phyloP scores from a whole-genome alignment of 2,888 invertebrate species.

The Spicauda simplicius region DNA sequence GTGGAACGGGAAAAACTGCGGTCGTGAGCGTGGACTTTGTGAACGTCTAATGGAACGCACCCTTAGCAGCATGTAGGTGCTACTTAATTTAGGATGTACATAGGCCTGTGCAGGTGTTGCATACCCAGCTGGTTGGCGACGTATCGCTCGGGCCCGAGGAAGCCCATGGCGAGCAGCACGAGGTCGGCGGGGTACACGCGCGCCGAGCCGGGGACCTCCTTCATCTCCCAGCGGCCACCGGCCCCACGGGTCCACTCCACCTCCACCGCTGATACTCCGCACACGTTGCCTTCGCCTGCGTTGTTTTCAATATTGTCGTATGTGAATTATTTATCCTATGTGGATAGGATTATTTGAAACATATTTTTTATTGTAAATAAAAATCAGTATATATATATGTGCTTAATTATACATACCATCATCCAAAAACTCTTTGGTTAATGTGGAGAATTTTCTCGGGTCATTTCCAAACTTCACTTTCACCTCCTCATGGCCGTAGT shows the following conservation, averaged over 20 bases:
- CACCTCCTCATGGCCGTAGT: conserved; percentile 99
- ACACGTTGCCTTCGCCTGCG: conserved; percentile 90
- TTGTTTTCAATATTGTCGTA: background rate
- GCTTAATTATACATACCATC: conserved; percentile 85
- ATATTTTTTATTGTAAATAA: too few species aligned
- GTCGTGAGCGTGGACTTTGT: too few species aligned
- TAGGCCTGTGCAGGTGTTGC: too few species aligned
- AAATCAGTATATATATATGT: too few species aligned
- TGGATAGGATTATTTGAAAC: too few species aligned
- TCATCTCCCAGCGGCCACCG: conserved; percentile 97
- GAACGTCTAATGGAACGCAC: too few species aligned
- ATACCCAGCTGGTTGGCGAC: conserved; percentile 90
- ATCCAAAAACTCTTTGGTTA: conserved; percentile 97
- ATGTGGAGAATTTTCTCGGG: conserved; percentile 96
- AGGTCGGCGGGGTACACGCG: conserved; percentile 94
- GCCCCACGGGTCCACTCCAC: conserved; percentile 98
- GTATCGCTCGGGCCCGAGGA: conserved; percentile 96
- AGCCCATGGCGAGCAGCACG: conserved; percentile 99
- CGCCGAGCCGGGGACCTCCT: conserved; percentile 92
- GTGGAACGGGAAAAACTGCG: too few species aligned
- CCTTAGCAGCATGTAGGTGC: too few species aligned
- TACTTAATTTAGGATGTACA: too few species aligned
- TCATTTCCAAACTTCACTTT: conserved; percentile 95
- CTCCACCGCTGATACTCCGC: conserved; percentile 94
- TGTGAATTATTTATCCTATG: too few species aligned